Percentiles rank a stretch among this genome's conserved stretches.
These are phyloP conservation scores for Argopecten irradians DNA, from an alignment of 1,140 invertebrate species.

Conservation along the genomic window DNA sequence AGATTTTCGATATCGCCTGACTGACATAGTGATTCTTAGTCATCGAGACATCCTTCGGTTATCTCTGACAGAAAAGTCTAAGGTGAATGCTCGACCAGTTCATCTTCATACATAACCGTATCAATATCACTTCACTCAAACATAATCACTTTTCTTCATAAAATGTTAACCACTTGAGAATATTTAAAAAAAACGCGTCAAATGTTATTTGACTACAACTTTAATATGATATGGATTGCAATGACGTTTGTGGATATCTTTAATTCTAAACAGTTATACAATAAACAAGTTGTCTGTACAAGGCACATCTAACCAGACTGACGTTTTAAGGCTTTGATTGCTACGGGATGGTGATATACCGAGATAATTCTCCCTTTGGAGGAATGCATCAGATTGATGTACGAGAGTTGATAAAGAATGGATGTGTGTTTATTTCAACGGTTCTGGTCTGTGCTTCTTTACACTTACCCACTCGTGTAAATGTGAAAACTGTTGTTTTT, in stretches of 20 bases:
- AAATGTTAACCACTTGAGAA: background rate
- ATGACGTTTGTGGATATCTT: background rate
- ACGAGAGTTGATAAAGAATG: too few relatives aligned
- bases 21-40: background rate
- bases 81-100: background rate
- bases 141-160: background rate
- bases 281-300: too few relatives aligned
- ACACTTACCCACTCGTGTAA: too few relatives aligned
- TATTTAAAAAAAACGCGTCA: background rate
- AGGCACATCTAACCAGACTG: too few relatives aligned
- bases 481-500: too few relatives aligned
- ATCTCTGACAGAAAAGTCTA: background rate
- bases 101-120: background rate
- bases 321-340: too few relatives aligned
- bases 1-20: background rate
- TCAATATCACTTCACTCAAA: background rate
- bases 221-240: background rate
- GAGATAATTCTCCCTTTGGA: too few relatives aligned
- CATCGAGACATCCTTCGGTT: background rate
- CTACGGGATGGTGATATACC: too few relatives aligned
- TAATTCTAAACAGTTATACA: too few relatives aligned
- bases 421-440: too few relatives aligned
- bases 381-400: too few relatives aligned
- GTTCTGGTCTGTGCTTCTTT: too few relatives aligned
- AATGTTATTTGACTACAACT: background rate